Conservation (phyloP, 2,888 invertebrate species). For the Standfussiana lucernea region DNA sequence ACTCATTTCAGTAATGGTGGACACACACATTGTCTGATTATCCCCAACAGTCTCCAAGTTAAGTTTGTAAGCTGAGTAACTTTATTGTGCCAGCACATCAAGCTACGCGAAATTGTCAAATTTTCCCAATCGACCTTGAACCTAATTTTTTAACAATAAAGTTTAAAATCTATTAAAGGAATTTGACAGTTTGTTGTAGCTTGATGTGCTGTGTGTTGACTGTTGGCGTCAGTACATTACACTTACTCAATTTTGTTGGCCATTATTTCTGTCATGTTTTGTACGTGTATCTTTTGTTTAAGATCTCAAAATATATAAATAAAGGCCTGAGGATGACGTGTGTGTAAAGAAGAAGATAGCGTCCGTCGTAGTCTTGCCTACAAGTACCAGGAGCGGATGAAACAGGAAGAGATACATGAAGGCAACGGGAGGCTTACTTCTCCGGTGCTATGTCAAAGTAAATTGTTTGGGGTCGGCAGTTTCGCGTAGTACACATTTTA, state of each 20-base stretch:
- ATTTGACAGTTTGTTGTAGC: too few relatives aligned
- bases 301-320: neutral
- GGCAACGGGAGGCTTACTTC: neutral
- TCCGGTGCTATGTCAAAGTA: neutral
- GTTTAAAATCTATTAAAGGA: too few relatives aligned
- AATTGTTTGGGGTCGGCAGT: neutral
- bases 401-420: neutral
- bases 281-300: neutral
- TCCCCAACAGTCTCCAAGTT: too few relatives aligned
- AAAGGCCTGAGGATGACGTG: neutral
- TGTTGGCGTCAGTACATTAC: too few relatives aligned
- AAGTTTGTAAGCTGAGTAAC: too few relatives aligned
- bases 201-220: too few relatives aligned
- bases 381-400: constrained; percentile 2
- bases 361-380: neutral
- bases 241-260: neutral
- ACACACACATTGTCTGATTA: too few relatives aligned
- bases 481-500: neutral
- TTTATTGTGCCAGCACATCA: too few relatives aligned
- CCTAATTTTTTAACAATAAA: too few relatives aligned
- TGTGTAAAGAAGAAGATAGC: constrained; percentile 12
- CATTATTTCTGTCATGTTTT: neutral
- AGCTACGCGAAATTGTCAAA: too few relatives aligned
- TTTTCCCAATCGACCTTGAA: too few relatives aligned
- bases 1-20: too few relatives aligned